These are phyloP conservation scores for Hyperoplus immaculatus DNA, from an alignment of 2,797 vertebrate species.

Conservation along the genomic window DNA sequence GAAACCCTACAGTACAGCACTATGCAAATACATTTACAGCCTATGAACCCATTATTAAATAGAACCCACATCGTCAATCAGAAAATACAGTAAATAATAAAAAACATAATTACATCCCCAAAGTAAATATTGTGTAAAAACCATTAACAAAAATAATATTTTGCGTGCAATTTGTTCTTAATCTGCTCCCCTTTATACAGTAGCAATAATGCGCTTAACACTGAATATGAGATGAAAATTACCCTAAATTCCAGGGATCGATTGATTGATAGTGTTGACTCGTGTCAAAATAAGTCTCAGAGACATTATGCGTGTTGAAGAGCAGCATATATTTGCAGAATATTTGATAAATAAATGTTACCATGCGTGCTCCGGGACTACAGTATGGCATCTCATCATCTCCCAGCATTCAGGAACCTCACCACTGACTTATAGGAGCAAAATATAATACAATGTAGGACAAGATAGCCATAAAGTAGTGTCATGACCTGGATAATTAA, in stretches of 20 bases:
- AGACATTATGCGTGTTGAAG: constrained; percentile 47
- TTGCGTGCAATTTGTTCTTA: constrained; percentile 52
- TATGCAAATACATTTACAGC: constrained; percentile 66
- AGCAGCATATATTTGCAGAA: constrained; percentile 75
- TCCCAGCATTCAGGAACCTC: constrained; percentile 57
- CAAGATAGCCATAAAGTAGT: constrained; percentile 33
- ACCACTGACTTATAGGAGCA: constrained; percentile 23
- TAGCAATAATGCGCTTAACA: constrained; percentile 52
- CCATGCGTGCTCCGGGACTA: constrained; percentile 79
- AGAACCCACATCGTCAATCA: constrained; percentile 51
- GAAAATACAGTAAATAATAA: constrained; percentile 59
- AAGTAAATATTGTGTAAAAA: constrained; percentile 65
- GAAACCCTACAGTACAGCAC: constrained; percentile 67
- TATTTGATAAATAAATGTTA: constrained; percentile 73
- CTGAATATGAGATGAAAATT: constrained; percentile 31
- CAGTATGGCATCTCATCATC: constrained; percentile 58
- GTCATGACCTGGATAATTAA: constrained; percentile 49
- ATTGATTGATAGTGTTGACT: constrained; percentile 26
- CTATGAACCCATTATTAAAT: constrained; percentile 64
- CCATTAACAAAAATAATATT: constrained; percentile 62
- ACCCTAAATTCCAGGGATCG: constrained; percentile 17
- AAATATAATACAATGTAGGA: constrained; percentile 52
- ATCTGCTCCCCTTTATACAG: constrained; percentile 38
- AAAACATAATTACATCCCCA: constrained; percentile 33
- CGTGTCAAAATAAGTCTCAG: constrained; percentile 31